These are phyloP conservation scores for Halichoerus grypus DNA, from an alignment of 2,113 vertebrate genomes.

Conservation along the genomic window DNA sequence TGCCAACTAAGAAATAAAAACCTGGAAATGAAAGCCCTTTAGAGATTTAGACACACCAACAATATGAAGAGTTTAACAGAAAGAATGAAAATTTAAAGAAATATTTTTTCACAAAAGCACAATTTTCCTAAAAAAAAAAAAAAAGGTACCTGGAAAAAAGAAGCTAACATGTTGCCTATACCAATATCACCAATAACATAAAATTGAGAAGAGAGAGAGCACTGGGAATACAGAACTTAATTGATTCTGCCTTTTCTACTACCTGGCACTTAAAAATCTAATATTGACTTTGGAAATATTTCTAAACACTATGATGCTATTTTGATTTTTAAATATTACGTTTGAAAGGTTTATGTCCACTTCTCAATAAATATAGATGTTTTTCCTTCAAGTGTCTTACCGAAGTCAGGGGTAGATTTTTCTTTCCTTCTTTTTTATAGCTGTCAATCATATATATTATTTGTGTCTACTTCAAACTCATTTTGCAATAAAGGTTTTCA, in stretches of 20 bases:
- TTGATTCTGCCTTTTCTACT: not conserved
- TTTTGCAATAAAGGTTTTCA: conserved; percentile 76
- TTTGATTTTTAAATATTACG: conserved; percentile 62
- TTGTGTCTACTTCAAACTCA: conserved; percentile 72
- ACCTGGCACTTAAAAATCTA: conserved; percentile 39
- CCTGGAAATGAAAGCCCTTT: not conserved
- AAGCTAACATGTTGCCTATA: not conserved
- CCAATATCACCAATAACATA: not conserved
- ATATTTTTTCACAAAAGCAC: not conserved
- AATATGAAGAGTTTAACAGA: not conserved
- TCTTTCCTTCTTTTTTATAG: not conserved
- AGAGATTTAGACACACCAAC: not conserved
- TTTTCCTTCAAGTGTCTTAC: conserved; percentile 56
- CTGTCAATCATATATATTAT: conserved; percentile 73
- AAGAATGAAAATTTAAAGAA: conserved; percentile 6
- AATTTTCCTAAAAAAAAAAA: conserved; percentile 14
- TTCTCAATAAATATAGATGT: conserved; percentile 50
- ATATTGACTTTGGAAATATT: conserved; percentile 61
- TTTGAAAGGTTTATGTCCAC: conserved; percentile 25
- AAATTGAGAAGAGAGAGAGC: not conserved
- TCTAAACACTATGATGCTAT: not conserved
- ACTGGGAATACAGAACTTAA: not conserved
- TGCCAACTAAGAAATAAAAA: conserved; percentile 45
- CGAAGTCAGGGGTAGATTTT: not conserved
- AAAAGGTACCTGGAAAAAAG: not conserved